These are phyloP conservation scores for Osmerus eperlanus DNA, from an alignment of 2,113 vertebrate genomes.

Conservation along the genomic window DNA sequence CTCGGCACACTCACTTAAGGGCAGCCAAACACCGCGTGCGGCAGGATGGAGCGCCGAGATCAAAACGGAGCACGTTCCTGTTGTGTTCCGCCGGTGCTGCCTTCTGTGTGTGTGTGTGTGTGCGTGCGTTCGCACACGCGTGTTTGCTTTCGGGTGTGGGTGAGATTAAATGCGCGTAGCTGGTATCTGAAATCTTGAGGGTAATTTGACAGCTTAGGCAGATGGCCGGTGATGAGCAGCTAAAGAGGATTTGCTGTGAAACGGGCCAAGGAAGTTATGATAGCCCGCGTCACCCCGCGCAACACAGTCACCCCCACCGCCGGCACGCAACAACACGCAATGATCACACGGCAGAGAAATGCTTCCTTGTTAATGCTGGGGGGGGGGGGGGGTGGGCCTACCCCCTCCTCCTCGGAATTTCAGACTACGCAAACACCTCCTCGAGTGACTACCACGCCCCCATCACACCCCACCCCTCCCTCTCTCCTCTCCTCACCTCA, in stretches of 20 bases:
- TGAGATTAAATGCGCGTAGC: no score
- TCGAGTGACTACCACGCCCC: no score
- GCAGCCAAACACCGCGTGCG: slow-evolving; percentile 66
- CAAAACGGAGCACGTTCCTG: slow-evolving; percentile 30
- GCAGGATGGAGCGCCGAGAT: slow-evolving; percentile 50
- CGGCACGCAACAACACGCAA: no score
- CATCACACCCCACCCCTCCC: no score
- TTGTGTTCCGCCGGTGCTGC: not conserved
- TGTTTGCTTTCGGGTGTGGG: slow-evolving; percentile 24
- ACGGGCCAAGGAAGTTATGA: slow-evolving; percentile 54
- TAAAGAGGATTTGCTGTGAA: slow-evolving; percentile 61
- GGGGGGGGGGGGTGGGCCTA: no score
- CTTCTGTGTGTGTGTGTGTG: not conserved
- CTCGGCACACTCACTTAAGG: slow-evolving; percentile 62
- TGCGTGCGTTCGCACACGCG: slow-evolving; percentile 22
- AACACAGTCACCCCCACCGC: no score
- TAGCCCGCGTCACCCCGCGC: not conserved
- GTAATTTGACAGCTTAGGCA: slow-evolving; percentile 54
- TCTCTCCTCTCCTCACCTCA: not conserved
- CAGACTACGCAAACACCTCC: no score
- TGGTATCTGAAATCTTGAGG: no score
- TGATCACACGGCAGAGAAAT: no score
- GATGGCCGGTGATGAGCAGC: slow-evolving; percentile 64
- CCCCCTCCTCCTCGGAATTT: no score
- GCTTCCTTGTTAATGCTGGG: no score